Percentiles rank a stretch among this genome's conserved stretches.
These are phyloP conservation scores for Ascidia mentula DNA, from an alignment of 23 tunicate genomes.

Conservation along the genomic window DNA sequence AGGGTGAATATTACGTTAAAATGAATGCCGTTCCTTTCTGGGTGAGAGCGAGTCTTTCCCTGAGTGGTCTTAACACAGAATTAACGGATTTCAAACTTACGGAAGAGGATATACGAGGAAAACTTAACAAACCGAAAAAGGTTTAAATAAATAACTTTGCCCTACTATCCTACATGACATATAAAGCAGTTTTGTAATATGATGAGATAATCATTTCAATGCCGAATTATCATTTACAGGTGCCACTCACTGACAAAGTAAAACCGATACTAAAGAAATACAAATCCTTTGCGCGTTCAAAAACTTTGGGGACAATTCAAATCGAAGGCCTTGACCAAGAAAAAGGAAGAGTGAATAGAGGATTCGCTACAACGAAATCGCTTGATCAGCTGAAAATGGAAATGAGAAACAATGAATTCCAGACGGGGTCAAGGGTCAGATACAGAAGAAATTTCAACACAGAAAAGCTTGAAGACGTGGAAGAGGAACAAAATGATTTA, in stretches of 20 bases:
- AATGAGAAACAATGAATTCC: too few species aligned
- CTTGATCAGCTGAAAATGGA: too few species aligned
- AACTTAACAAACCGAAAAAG: background rate
- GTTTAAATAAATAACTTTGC: too few species aligned
- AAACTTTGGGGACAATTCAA: background rate
- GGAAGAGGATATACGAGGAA: constrained; percentile 6
- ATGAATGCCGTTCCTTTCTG: constrained; percentile 47
- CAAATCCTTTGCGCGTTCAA: background rate
- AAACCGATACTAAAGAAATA: background rate
- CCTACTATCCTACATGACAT: too few species aligned
- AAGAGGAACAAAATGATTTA: background rate
- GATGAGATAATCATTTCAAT: too few species aligned
- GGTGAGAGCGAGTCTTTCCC: constrained; percentile 37
- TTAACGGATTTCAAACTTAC: constrained; percentile 27
- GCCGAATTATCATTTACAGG: too few species aligned
- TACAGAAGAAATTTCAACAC: background rate
- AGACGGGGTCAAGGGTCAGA: background rate
- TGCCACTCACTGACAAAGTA: background rate
- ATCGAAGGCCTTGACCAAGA: background rate
- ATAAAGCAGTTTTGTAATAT: too few species aligned
- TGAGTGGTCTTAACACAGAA: constrained; percentile 28
- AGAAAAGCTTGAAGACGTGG: background rate
- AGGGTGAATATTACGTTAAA: constrained; percentile 24
- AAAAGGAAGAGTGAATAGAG: background rate
- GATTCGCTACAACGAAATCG: background rate